A percentile compares a stretch with the other conserved stretches of the same genome.
Conservation (phyloP, 2,113 vertebrate species). For the Rousettus leschenaultii region DNA sequence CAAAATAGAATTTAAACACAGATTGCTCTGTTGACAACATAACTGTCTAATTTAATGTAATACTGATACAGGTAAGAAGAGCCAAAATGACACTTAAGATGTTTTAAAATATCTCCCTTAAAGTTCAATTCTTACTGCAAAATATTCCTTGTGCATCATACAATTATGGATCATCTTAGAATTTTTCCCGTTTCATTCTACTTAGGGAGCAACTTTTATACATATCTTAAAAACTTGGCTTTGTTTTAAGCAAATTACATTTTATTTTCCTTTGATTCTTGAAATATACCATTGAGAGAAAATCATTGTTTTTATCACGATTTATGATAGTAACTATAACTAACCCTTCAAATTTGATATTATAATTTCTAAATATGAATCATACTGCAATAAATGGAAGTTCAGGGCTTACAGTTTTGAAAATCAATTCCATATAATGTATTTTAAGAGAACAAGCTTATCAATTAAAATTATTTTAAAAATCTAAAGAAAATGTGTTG, state of each 20-base stretch:
- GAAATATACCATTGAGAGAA: not conserved
- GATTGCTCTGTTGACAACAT: not conserved
- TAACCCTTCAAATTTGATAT: not conserved
- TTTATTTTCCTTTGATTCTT: not conserved
- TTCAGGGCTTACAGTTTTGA: not conserved
- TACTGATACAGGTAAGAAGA: not conserved
- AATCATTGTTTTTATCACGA: not conserved
- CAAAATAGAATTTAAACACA: constrained; percentile 29
- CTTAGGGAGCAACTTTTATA: not conserved
- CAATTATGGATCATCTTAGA: not conserved
- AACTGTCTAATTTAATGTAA: constrained; percentile 12
- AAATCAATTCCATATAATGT: not conserved
- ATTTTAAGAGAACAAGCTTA: not conserved
- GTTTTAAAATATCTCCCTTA: not conserved
- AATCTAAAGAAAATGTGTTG: not conserved
- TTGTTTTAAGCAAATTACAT: not conserved
- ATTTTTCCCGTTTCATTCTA: not conserved
- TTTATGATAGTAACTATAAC: not conserved
- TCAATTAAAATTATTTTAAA: not conserved
- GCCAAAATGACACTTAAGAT: not conserved
- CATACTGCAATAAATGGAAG: not conserved
- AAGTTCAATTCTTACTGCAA: not conserved
- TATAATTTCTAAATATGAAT: not conserved
- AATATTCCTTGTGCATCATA: not conserved
- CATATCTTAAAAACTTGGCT: not conserved